Evolutionary conservation across 2,797 vertebrate species (phyloP), one percentile per base, ranked within the genome.

Genomic region (Bradypus variegatus): DNA sequence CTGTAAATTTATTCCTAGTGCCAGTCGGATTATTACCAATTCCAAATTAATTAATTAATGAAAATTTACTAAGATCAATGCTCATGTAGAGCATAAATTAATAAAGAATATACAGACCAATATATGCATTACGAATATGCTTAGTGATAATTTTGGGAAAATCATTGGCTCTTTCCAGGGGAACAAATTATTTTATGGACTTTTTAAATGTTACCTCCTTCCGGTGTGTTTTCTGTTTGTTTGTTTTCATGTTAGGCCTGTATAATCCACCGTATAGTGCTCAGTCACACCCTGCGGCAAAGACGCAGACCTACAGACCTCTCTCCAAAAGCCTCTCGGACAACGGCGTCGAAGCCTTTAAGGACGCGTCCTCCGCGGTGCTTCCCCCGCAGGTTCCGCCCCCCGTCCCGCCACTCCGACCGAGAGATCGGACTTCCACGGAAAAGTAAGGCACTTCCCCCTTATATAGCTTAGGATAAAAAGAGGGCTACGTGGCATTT

Each of bases 241-340:
- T 88, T 8, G 29, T 88, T 94, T 86, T 70, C 70, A 0, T 14
- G 12, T 23, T 12, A 99, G 99, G 99, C 85, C 97, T 98, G 95
- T 98, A 98, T 97, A 97, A 96, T 78, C 94, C 98, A 0, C 96
- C 98, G 64, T 96, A 96, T 95, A 93, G 97, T 73, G 97, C 98
- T 95, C 98, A 99, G 96, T 98, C 98, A 85, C 99, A 99, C 95
- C 99, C 99, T 1, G 98, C 99, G 33, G 99, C 98, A 69, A 98
- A 98, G 96, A 99, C 98, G 1, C 99, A 99, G 96, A 99, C 99
- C 0, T 99, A 99, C 97, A 97, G 98, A 77, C 99, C 99, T 0
- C 97, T 99, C 79, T 98, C 98, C 94, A 99, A 98, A 97, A 99
- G 98, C 18, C 97, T 98, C 94, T 98, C 98, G 0, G 99, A 99